Percentiles rank a stretch among this genome's conserved stretches.
Conservation (phyloP, 2,797 vertebrate species). For the Poecilia velifera region DNA sequence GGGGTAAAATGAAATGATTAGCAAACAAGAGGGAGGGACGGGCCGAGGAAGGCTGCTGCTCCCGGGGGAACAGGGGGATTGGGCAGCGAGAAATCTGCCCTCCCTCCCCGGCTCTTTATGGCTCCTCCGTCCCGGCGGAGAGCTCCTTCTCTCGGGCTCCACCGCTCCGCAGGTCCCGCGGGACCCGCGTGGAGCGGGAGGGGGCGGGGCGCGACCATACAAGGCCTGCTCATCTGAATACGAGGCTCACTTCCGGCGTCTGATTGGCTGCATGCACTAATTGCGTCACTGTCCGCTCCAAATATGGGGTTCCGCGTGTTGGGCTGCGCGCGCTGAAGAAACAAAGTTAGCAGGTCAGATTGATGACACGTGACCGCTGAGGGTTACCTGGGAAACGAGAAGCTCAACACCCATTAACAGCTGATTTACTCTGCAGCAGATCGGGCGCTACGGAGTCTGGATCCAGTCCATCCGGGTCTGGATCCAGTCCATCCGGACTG, state of each 20-base stretch:
- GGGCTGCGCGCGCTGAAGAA: conserved; percentile 24
- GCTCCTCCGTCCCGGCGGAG: conserved; percentile 81
- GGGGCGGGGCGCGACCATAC: conserved; percentile 73
- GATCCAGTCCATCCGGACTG: too few species aligned
- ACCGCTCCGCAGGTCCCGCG: conserved; percentile 70
- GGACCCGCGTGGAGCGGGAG: conserved; percentile 62
- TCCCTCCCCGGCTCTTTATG: conserved; percentile 82
- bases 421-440: neutral
- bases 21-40: conserved; percentile 84
- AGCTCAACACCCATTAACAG: neutral
- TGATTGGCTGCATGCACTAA: conserved; percentile 62
- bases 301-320: conserved; percentile 65
- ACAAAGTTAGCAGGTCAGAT: conserved; percentile 5
- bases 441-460: neutral
- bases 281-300: conserved; percentile 66
- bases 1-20: conserved; percentile 86
- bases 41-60: conserved; percentile 76
- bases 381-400: neutral
- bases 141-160: conserved; percentile 82
- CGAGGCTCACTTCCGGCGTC: conserved; percentile 29
- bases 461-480: neutral
- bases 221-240: conserved; percentile 70
- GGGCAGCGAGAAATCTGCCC: conserved; percentile 80
- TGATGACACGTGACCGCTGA: neutral
- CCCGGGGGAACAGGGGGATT: conserved; percentile 82